Evolutionary conservation across 2,797 vertebrate genomes (phyloP).

Genomic region (Chaetodon trifasciatus): DNA sequence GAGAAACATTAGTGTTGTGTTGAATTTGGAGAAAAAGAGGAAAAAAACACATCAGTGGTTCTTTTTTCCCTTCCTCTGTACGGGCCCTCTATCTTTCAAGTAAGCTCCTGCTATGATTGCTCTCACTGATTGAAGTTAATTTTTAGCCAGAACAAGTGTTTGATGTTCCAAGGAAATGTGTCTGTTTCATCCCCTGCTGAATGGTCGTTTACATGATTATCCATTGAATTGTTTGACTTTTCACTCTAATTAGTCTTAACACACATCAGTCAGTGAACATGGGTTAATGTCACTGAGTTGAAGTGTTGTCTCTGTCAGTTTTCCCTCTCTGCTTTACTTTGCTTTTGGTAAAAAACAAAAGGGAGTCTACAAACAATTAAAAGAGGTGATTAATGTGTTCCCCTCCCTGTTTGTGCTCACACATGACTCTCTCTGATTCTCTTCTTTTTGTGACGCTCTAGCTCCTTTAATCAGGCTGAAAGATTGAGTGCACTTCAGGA

Average conservation of each 20-base stretch:
- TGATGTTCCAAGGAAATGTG: constrained; percentile 40
- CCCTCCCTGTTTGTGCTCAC: constrained; percentile 30
- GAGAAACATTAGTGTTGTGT: constrained; percentile 38
- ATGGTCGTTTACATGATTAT: constrained; percentile 54
- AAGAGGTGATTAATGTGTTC: constrained; percentile 38
- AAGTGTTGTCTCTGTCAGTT: not conserved
- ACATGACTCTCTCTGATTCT: not conserved
- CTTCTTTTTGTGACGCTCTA: constrained; percentile 37
- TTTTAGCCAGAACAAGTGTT: constrained; percentile 60
- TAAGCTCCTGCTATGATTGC: constrained; percentile 34
- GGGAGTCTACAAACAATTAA: constrained; percentile 4
- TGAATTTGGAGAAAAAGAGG: constrained; percentile 37
- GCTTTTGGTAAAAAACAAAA: constrained; percentile 25
- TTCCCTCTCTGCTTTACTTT: constrained; percentile 15
- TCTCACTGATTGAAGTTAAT: constrained; percentile 59
- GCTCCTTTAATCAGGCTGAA: constrained; percentile 52
- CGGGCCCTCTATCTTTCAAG: constrained; percentile 19
- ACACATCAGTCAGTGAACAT: constrained; percentile 18
- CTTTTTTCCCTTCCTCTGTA: constrained; percentile 7
- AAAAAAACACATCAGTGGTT: constrained; percentile 11
- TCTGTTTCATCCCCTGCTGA: constrained; percentile 24
- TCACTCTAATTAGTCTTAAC: constrained; percentile 30
- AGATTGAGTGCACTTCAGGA: constrained; percentile 39
- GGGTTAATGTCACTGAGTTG: not conserved
- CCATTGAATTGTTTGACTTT: constrained; percentile 44